phyloP scores from a whole-genome alignment of 2,888 invertebrate genomes.

The Neoascia interrupta region DNA sequence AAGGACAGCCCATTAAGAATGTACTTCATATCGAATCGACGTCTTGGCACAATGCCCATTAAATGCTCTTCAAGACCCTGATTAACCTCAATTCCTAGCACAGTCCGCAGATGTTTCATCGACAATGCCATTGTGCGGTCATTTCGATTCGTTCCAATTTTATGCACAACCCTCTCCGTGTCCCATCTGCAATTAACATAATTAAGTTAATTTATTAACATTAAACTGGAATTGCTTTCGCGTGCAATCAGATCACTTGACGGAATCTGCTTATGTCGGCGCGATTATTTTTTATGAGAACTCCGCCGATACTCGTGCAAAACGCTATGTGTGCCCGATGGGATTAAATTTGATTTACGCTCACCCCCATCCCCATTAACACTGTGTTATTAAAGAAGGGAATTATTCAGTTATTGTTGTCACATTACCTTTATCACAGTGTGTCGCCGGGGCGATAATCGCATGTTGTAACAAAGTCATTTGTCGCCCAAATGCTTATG shows the following conservation, averaged over 20 bases:
- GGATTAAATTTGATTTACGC: slow-evolving; percentile 54
- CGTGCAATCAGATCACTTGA: slow-evolving; percentile 45
- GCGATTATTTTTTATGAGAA: slow-evolving; percentile 36
- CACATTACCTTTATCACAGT: slow-evolving; percentile 42
- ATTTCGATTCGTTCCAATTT: not conserved
- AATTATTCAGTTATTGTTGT: slow-evolving; percentile 45
- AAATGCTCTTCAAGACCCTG: slow-evolving; percentile 39
- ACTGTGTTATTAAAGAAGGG: slow-evolving; percentile 5
- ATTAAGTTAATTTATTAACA: slow-evolving; percentile 68
- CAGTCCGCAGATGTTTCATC: not conserved
- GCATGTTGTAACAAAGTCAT: slow-evolving; percentile 34
- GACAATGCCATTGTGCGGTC: slow-evolving; percentile 31
- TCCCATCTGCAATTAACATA: slow-evolving; percentile 60
- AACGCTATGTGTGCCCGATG: slow-evolving; percentile 38
- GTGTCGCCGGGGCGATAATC: slow-evolving; percentile 38
- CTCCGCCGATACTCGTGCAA: slow-evolving; percentile 2
- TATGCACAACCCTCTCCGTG: not conserved
- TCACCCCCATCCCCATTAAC: slow-evolving; percentile 3
- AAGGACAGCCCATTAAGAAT: too few species aligned
- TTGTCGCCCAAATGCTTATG: too few species aligned
- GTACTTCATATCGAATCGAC: too few species aligned
- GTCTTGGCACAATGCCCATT: slow-evolving; percentile 41
- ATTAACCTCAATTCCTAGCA: slow-evolving; percentile 28
- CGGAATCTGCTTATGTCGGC: slow-evolving; percentile 32
- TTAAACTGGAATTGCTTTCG: slow-evolving; percentile 58